Evolutionary conservation across 2,113 vertebrate genomes (phyloP), one percentile per base, ranked within the genome.

Genomic region (Nerophis lumbriciformis): DNA sequence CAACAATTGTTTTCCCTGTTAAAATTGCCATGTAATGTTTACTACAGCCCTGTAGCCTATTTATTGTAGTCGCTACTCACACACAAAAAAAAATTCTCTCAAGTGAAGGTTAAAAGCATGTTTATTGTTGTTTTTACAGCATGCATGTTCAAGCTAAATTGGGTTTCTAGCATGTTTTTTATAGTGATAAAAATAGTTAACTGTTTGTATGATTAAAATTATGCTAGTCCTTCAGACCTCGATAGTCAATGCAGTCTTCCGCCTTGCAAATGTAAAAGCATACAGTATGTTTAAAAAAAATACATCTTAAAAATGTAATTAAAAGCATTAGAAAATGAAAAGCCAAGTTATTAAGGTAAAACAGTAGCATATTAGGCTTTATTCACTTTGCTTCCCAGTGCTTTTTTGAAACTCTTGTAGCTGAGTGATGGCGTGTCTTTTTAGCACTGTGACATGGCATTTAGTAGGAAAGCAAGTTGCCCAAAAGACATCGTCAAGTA

Each of bases 401-500:
- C 56, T 61, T 76, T 57, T 63, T 58, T 28, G 28, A 77, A 77
- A 76, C 47, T 70, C 73, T 36, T 66, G 72, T 75, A 77, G 63
- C 68, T 65, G 66, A 83, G 73, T 70, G 79, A 79, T 75, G 75
- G 78, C 61, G 28, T 76, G 69, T 69, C 77, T 67, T 64, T 78
- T 59, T 65, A 71, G 76, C 60, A 69, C 65, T 64, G 75, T 82
- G 79, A 83, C 77, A 62, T 85, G 78, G 83, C 86, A 87, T 90
- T 89, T 89, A 87, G 70, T 82, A 71, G 74, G 71, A 73, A 80
- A 75, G 70, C 77, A 81, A 87, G 77, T 85, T 83, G 78, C 68
- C 71, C 76, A 80, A 81, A 88, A 88, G 85, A 85, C 82, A 80
- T 80, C 53, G 68, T 74, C 67, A 80, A 82, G 81, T 91, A 90